These are phyloP conservation scores for Apis mellifera DNA, from an alignment of 1,140 invertebrate species.

Conservation along the genomic window DNA sequence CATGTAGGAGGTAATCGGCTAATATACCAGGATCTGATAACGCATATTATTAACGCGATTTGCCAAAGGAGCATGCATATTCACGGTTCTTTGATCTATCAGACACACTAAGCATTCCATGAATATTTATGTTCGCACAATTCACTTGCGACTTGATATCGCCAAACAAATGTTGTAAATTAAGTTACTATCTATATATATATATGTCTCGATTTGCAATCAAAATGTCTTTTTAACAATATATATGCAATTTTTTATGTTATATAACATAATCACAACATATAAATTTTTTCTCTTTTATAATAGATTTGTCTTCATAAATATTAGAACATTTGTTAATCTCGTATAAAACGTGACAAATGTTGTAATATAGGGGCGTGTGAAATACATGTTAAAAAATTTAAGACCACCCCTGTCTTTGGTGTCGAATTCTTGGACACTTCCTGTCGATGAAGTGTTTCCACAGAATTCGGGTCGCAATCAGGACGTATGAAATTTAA, in stretches of 20 bases:
- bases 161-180: conserved; percentile 18
- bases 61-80: conserved; percentile 38
- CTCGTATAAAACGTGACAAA: no score
- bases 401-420: not conserved
- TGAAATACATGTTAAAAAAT: not conserved
- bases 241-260: no score
- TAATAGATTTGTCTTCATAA: no score
- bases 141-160: conserved; percentile 17
- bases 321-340: no score
- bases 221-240: conserved; percentile 24
- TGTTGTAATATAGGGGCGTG: no score
- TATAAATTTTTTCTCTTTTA: no score
- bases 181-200: conserved; percentile 30
- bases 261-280: no score
- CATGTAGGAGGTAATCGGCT: not conserved
- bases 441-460: conserved; percentile 32
- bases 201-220: conserved; percentile 16
- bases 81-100: conserved; percentile 41
- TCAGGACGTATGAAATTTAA: conserved; percentile 53
- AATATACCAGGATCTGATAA: conserved; percentile 5
- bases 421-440: conserved; percentile 18
- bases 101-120: conserved; percentile 32
- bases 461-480: conserved; percentile 43
- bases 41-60: conserved; percentile 11
- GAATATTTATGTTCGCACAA: conserved; percentile 37